These are phyloP conservation scores for Diplodus puntazzo DNA, from an alignment of 2,797 vertebrate genomes.

Conservation along the genomic window DNA sequence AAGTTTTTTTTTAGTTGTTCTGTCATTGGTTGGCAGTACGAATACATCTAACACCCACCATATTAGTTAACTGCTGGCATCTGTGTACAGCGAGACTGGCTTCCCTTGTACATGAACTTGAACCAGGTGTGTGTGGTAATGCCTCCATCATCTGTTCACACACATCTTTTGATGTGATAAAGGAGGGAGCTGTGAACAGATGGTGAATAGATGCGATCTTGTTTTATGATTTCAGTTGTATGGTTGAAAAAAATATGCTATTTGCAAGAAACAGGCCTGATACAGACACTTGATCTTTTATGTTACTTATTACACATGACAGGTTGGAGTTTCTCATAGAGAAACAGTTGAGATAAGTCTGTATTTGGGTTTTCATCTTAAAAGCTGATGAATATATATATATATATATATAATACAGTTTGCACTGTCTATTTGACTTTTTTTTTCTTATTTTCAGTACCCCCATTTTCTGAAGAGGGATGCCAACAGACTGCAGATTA, in stretches of 20 bases:
- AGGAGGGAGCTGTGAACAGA: neutral
- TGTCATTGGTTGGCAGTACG: neutral
- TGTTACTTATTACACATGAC: neutral
- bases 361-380: neutral
- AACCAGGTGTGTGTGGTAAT: neutral
- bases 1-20: neutral
- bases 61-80: neutral
- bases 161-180: neutral
- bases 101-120: neutral
- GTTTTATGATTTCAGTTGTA: slow-evolving; percentile 10
- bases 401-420: neutral
- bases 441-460: slow-evolving; percentile 82
- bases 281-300: neutral
- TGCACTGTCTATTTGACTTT: slow-evolving; percentile 27
- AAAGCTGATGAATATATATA: slow-evolving; percentile 17
- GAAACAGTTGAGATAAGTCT: slow-evolving; percentile 12
- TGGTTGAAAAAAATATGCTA: neutral
- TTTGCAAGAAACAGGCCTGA: slow-evolving; percentile 13
- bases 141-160: neutral
- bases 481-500: slow-evolving; percentile 92
- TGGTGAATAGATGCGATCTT: neutral
- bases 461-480: slow-evolving; percentile 95
- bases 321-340: neutral
- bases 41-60: neutral
- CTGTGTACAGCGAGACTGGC: neutral